Base-by-base conservation (phyloP, 2,797 vertebrate species). In the Malacoctenus gilli region DNA sequence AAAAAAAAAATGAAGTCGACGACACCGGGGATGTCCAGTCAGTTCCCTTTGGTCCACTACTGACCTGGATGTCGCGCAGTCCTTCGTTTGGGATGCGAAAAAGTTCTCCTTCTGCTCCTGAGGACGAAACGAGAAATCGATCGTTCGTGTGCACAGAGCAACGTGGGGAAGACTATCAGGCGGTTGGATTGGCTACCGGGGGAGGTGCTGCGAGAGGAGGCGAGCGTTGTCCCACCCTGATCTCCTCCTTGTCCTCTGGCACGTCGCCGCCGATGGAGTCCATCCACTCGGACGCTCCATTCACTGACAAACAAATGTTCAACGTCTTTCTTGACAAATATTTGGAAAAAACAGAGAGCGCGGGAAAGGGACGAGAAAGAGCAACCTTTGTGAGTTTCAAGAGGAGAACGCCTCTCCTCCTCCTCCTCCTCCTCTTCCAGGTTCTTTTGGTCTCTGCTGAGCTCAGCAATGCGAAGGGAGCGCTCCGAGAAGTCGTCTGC, bases 401-500 rank as follows among this genome's bases (percentile, higher is more conserved):
- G 23, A 13, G 62, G 68, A 19, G 68, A 48, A 16, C 42, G 25
- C 25, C 25, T 28, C 23, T 91, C 69, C 49, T 84, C 86, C 41
- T 78, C 55, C 47, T 83, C 89, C 23, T 91, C 92, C 42, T 89
- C 90, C 64, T 95, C 93, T 43, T 84, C 86, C 69, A 93, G 87
- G 53, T 91, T 92, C 50, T 84, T 89, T 59, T 90, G 91, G 19
- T 95, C 95, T 22, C 93, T 90, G 49, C 86, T 86, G 75, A 93
- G 79, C 78, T 95, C 94, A 0, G 91, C 89, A 49, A 95, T 82
- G 10, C 93, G 91, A 41, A 95, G 89, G 0, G 95, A 95, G 3
- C 95, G 89, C 64, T 96, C 95, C 0, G 93, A 94, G 74, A 95
- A 94, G 68, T 96, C 95, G 25, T 96, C 95, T 13, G 94, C 88